Conservation (phyloP, 2,888 invertebrate genomes). For the Xestia rhomboidea region DNA sequence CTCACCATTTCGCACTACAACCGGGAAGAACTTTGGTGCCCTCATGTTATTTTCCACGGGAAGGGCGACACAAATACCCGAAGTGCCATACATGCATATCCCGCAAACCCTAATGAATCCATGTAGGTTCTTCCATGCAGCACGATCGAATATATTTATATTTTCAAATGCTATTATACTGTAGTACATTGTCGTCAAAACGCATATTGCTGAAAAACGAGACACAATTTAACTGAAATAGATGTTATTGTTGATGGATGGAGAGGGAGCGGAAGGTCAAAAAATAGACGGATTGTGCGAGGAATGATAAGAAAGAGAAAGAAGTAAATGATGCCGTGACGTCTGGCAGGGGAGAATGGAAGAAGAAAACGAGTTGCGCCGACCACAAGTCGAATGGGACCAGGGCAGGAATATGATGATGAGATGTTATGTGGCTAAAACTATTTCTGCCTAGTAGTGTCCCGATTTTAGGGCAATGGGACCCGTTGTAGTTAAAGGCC, state of each 20-base stretch:
- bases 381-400: too few relatives aligned
- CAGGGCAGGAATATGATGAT: too few relatives aligned
- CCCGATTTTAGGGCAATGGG: neutral
- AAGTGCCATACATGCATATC: conserved; percentile 35
- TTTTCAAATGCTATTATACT: conserved; percentile 31
- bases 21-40: conserved; percentile 22
- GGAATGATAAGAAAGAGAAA: too few relatives aligned
- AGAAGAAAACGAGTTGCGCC: too few relatives aligned
- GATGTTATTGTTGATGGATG: neutral
- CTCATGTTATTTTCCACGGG: conserved; percentile 56
- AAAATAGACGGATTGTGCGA: too few relatives aligned
- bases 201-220: conserved; percentile 57
- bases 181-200: conserved; percentile 59
- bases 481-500: neutral
- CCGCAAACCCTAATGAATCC: conserved; percentile 43
- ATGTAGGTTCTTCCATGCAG: conserved; percentile 41
- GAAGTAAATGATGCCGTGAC: too few relatives aligned
- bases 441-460: too few relatives aligned
- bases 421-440: too few relatives aligned
- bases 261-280: too few relatives aligned
- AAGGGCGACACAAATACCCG: conserved; percentile 40
- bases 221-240: neutral
- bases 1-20: conserved; percentile 39
- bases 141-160: conserved; percentile 7
- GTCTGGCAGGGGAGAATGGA: too few relatives aligned